A percentile compares a stretch with the other conserved stretches of the same genome.
These are phyloP conservation scores for Protula sp. DNA, from an alignment of 2,888 invertebrate genomes.

Conservation along the genomic window DNA sequence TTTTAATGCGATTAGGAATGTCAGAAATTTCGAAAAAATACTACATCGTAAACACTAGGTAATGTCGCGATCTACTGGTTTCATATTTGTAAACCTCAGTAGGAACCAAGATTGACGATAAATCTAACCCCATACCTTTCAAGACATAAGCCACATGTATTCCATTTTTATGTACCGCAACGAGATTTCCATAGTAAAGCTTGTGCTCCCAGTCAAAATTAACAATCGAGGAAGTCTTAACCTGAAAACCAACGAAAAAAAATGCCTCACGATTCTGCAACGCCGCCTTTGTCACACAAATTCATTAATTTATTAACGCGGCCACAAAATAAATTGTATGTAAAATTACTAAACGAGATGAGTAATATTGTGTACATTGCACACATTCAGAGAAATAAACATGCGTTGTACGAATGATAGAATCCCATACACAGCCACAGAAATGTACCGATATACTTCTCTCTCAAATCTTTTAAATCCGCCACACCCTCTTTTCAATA, in stretches of 20 bases:
- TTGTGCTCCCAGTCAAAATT: constrained; percentile 90
- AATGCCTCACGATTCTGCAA: background rate
- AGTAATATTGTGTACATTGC: background rate
- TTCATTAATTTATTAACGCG: background rate
- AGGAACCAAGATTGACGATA: no score
- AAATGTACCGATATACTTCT: no score
- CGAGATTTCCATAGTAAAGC: constrained; percentile 78
- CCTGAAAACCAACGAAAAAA: constrained; percentile 56
- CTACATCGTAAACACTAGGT: no score
- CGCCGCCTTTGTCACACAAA: background rate
- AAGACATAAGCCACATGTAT: constrained; percentile 85
- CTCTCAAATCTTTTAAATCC: no score
- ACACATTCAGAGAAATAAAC: background rate
- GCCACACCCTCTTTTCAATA: no score
- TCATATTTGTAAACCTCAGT: no score
- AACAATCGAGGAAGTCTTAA: constrained; percentile 82
- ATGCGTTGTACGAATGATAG: no score
- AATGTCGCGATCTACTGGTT: no score
- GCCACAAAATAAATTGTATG: background rate
- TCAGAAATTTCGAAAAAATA: no score
- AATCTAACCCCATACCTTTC: constrained; percentile 73
- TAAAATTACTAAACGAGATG: constrained; percentile 8
- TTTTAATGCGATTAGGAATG: no score
- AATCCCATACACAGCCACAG: background rate
- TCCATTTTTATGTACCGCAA: constrained; percentile 80